These are phyloP conservation scores for Lateolabrax maculatus DNA, from an alignment of 2,797 vertebrate species.

Conservation along the genomic window DNA sequence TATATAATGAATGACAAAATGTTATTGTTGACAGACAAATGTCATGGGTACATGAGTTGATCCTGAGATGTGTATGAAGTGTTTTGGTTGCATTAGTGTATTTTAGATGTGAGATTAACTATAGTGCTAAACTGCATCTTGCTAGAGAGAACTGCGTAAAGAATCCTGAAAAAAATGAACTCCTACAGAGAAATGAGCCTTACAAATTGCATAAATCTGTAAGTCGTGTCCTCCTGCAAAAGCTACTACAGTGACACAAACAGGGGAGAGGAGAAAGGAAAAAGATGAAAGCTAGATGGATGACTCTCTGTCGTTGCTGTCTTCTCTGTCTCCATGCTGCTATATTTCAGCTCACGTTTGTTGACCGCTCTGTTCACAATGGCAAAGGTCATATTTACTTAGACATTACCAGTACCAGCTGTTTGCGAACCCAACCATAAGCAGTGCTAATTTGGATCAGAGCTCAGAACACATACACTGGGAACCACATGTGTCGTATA, in stretches of 20 bases:
- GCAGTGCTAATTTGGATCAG: conserved; percentile 41
- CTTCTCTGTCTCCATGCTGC: background rate
- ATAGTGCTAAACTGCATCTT: too few species aligned
- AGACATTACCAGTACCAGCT: conserved; percentile 39
- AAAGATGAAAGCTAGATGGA: background rate
- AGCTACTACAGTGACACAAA: background rate
- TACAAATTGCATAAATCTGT: too few species aligned
- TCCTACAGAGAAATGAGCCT: too few species aligned
- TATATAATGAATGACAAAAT: too few species aligned
- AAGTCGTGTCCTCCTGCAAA: background rate
- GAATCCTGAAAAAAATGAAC: too few species aligned
- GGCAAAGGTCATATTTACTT: conserved; percentile 64
- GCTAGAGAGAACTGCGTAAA: too few species aligned
- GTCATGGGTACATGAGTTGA: too few species aligned
- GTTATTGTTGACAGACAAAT: too few species aligned
- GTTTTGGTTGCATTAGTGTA: too few species aligned
- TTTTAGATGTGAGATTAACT: too few species aligned
- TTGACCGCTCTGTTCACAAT: conserved; percentile 3
- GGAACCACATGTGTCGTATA: conserved; percentile 18
- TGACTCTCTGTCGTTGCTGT: background rate
- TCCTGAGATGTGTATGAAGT: too few species aligned
- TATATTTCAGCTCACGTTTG: background rate
- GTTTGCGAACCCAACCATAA: conserved; percentile 24
- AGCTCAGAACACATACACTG: conserved; percentile 16
- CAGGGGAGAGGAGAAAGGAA: background rate